A percentile compares a stretch with the other conserved stretches of the same genome.
Evolutionary conservation across 1,140 invertebrate genomes (phyloP).

Genomic region (Brachionus sp.): DNA sequence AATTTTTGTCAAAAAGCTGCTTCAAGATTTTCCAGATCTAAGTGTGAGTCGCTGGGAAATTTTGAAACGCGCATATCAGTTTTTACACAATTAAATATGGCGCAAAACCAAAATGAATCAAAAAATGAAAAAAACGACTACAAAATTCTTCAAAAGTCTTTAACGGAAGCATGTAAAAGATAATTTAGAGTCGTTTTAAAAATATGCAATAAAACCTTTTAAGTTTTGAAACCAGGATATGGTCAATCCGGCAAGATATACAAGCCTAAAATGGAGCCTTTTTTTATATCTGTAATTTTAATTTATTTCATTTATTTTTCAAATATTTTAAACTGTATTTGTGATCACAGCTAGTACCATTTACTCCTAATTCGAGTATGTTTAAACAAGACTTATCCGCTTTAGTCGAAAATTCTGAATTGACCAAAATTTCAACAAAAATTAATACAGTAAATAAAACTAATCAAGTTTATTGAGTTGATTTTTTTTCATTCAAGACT

Average conservation of each 20-base stretch:
- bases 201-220: background rate
- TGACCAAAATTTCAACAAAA: background rate
- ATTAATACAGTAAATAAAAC: slow-evolving; percentile 1
- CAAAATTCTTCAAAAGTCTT: background rate
- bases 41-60: background rate
- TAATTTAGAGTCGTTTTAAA: background rate
- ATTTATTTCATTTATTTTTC: background rate
- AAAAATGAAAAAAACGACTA: background rate
- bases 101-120: background rate
- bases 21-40: background rate
- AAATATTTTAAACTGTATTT: background rate
- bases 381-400: background rate
- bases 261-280: slow-evolving; percentile 3
- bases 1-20: background rate
- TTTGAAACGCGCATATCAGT: background rate
- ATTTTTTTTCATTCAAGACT: slow-evolving; percentile 59
- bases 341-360: background rate
- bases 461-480: background rate
- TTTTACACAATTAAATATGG: background rate
- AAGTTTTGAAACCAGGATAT: slow-evolving; percentile 13
- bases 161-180: background rate
- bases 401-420: background rate
- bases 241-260: background rate
- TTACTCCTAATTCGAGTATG: background rate
- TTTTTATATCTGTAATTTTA: background rate